phyloP scores from a whole-genome alignment of 2,797 vertebrate genomes.

The Sebastes kiyomatsui region DNA sequence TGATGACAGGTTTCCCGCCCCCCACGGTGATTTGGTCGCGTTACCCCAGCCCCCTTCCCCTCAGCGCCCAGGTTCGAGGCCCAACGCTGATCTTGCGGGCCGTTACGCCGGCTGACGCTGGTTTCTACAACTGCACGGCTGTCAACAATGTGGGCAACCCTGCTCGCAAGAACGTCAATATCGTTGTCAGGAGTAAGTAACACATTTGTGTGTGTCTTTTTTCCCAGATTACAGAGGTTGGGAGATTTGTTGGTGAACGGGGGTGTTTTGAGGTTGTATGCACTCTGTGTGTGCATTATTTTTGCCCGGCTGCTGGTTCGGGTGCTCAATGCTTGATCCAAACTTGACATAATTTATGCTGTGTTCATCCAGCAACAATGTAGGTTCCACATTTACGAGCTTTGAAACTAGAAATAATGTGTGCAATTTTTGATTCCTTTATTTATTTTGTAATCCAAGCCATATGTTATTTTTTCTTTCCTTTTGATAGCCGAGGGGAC shows the following conservation, averaged over 20 bases:
- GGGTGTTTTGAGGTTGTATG: background rate
- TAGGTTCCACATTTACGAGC: background rate
- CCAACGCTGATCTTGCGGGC: constrained; percentile 87
- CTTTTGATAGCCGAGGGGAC: background rate
- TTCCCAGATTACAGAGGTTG: background rate
- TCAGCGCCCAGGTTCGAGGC: constrained; percentile 84
- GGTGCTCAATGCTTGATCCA: background rate
- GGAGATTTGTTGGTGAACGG: background rate
- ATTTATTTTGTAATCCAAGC: background rate
- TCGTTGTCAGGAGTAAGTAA: constrained; percentile 91
- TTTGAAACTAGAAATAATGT: background rate
- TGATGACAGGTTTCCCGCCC: constrained; percentile 87
- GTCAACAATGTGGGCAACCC: constrained; percentile 97
- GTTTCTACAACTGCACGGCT: constrained; percentile 95
- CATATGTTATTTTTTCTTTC: background rate
- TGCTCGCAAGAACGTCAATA: constrained; percentile 91
- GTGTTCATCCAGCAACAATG: background rate
- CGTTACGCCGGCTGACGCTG: constrained; percentile 87
- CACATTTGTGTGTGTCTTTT: background rate
- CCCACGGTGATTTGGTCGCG: constrained; percentile 92
- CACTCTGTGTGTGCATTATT: background rate
- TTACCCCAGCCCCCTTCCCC: constrained; percentile 87
- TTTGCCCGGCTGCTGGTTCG: background rate
- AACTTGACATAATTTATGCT: background rate
- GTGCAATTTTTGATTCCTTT: background rate